Conservation (phyloP, 2,888 invertebrate genomes). For the Polyommatus iphigenia region DNA sequence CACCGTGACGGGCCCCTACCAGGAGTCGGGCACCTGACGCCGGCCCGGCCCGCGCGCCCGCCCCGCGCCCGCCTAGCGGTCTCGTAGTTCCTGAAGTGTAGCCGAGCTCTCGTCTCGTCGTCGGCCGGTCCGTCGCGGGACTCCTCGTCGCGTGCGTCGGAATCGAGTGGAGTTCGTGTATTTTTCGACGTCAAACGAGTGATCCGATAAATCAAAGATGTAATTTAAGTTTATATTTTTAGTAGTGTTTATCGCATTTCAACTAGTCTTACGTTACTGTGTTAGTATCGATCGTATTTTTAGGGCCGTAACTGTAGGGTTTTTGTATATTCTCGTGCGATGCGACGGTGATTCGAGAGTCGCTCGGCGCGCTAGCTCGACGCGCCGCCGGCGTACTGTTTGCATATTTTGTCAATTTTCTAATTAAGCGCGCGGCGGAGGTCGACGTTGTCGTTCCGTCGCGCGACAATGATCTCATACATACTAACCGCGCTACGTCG, state of each 20-base stretch:
- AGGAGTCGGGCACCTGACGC: constrained; percentile 82
- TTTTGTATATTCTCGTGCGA: constrained; percentile 75
- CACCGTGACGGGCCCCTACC: constrained; percentile 92
- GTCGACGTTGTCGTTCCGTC: constrained; percentile 59
- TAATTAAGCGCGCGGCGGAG: constrained; percentile 69
- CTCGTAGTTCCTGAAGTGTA: constrained; percentile 67
- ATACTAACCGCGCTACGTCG: constrained; percentile 68
- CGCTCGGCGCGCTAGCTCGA: constrained; percentile 60
- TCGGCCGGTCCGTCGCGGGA: constrained; percentile 56
- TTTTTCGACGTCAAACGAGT: constrained; percentile 71
- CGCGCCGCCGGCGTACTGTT: constrained; percentile 59
- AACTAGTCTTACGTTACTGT: constrained; percentile 78
- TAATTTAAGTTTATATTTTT: constrained; percentile 74
- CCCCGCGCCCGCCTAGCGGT: constrained; percentile 36
- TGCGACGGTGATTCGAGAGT: constrained; percentile 59
- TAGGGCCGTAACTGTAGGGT: constrained; percentile 65
- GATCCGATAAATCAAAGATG: constrained; percentile 78
- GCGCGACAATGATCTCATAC: constrained; percentile 79
- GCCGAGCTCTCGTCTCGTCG: constrained; percentile 45
- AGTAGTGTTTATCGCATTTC: constrained; percentile 78
- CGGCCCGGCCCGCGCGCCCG: constrained; percentile 48
- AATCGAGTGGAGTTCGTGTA: constrained; percentile 71
- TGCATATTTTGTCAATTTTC: constrained; percentile 76
- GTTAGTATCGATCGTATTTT: constrained; percentile 69
- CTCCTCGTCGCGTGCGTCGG: constrained; percentile 65